Base-by-base conservation (phyloP, 2,797 vertebrate genomes). In the Remorina albescens region DNA sequence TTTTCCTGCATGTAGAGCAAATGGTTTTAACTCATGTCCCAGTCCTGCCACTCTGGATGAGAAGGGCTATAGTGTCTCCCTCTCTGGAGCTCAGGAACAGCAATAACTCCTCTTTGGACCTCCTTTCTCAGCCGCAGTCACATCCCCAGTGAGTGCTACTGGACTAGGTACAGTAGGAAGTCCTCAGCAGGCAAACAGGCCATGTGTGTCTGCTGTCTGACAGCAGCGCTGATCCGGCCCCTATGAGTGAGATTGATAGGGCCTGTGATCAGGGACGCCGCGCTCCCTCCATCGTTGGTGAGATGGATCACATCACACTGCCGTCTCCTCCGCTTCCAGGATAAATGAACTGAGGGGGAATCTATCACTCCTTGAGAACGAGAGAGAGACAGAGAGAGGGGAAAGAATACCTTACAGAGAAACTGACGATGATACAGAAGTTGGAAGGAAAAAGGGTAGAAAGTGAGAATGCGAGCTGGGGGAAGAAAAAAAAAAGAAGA, bases 311-410 rank as follows among this genome's bases (percentile, higher is more conserved):
- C 94, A 94, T 93, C 91, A 91, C 92, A 90, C 89, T 58, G 81
- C 88, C 87, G 89, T 93, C 92, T 94, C 92, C 91, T 93, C 92
- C 62, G 90, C 89, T 95, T 93, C 91, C 91, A 93, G 91, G 93
- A 95, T 94, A 94, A 94, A 95, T 95, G 93, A 95, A 94, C 92
- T 93, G 91, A 93, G 89, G 81, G 90, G 91, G 91, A 93, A 94
- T 94, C 93, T 93, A 95, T 94, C 93, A 95, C 91, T 94, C 89
- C 78, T 75, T 26, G 82, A 90, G 90, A 91, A 84, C 89, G 88
- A 86, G 85, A 67, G 71, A 76, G 76, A 77, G 80, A 53, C 32
- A 46, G 60, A 39, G 55, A 30, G 30, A 30, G 30, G 88, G 81
- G 78, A 82, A 65, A 64, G 81, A 72, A 81, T 79, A 86, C 82